A percentile compares a stretch with the other conserved stretches of the same genome.
phyloP scores from a whole-genome alignment of 2,888 invertebrate genomes.

The Siphonodentalium dalli region DNA sequence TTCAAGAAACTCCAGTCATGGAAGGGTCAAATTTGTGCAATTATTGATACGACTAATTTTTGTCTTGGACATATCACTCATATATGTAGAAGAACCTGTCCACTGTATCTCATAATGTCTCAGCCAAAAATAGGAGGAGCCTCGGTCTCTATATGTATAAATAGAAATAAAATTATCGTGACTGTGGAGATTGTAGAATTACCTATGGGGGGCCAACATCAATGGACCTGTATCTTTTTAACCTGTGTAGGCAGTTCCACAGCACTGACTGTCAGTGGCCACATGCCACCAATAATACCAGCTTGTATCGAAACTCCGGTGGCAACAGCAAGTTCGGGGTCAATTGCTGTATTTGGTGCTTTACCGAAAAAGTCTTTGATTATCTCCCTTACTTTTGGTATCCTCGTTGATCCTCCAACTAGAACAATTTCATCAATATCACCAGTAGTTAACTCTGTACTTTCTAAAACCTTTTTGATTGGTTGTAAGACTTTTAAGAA shows the following conservation, averaged over 20 bases:
- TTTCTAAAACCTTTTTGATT: constrained; percentile 64
- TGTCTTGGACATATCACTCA: no score
- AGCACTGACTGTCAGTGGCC: constrained; percentile 68
- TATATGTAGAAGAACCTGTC: no score
- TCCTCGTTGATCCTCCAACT: constrained; percentile 68
- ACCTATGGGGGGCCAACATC: not conserved
- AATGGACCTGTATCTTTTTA: constrained; percentile 55
- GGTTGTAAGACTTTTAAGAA: constrained; percentile 66
- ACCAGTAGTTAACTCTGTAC: constrained; percentile 52
- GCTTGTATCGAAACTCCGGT: constrained; percentile 68
- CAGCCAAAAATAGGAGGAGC: no score
- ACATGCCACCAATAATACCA: constrained; percentile 68
- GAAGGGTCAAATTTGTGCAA: no score
- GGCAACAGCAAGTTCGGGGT: constrained; percentile 68
- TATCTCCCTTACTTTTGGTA: constrained; percentile 66
- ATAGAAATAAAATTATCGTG: no score
- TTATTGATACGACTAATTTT: no score
- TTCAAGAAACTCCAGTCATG: no score
- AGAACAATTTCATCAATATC: constrained; percentile 68
- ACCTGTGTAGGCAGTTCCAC: constrained; percentile 59
- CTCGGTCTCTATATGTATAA: no score
- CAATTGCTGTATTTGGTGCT: constrained; percentile 57
- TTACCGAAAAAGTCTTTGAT: constrained; percentile 65
- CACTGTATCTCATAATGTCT: no score
- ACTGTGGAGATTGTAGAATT: no score